Evolutionary conservation across 2,113 vertebrate genomes (phyloP).

Genomic region (Aythya baeri): DNA sequence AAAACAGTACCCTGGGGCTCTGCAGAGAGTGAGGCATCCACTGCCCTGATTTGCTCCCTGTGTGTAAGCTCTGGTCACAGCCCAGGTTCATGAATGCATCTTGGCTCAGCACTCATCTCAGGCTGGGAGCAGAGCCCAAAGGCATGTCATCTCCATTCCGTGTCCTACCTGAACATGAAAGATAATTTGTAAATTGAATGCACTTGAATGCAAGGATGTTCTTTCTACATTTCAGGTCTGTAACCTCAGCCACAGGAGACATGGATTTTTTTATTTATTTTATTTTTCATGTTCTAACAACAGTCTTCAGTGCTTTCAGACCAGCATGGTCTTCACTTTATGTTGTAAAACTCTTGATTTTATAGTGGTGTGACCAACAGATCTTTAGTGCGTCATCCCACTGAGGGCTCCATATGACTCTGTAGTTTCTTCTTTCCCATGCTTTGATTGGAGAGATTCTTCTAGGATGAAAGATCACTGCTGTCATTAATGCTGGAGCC

Average conservation of each 20-base stretch:
- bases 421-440: neutral
- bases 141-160: neutral
- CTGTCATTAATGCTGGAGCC: neutral
- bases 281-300: neutral
- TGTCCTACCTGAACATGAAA: neutral
- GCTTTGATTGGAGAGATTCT: neutral
- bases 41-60: neutral
- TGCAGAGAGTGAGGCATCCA: fast-evolving
- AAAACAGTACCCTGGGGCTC: fast-evolving
- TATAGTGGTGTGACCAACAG: neutral
- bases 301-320: neutral
- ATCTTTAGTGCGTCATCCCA: neutral
- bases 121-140: neutral
- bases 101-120: neutral
- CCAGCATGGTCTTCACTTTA: neutral
- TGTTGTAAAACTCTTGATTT: neutral
- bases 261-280: neutral
- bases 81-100: fast-evolving
- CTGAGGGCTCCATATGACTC: neutral
- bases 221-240: neutral
- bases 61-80: fast-evolving
- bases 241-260: neutral
- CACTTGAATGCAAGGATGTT: neutral
- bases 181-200: fast-evolving
- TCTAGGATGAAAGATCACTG: neutral